Evolutionary conservation across 2,797 vertebrate species (phyloP).

Genomic region (Denticeps clupeoides): DNA sequence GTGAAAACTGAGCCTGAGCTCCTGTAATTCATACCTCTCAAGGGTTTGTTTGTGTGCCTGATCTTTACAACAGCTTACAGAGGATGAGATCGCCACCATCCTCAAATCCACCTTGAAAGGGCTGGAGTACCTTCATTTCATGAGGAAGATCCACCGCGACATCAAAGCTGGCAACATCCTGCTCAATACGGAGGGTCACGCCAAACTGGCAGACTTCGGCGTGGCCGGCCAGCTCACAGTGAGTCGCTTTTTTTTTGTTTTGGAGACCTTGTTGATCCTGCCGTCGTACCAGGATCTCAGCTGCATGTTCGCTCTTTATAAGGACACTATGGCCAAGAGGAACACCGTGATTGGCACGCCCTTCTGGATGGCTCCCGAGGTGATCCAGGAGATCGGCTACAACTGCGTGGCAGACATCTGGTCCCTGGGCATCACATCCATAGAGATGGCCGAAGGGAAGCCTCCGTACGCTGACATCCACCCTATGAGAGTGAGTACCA

Average conservation of each 20-base stretch:
- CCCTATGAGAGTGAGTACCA: slow-evolving; percentile 81
- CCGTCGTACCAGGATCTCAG: background rate
- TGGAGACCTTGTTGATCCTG: background rate
- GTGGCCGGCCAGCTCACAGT: slow-evolving; percentile 95
- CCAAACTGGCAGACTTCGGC: slow-evolving; percentile 94
- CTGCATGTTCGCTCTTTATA: slow-evolving; percentile 1
- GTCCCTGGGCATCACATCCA: slow-evolving; percentile 93
- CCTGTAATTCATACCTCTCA: too few relatives aligned
- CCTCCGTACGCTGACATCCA: slow-evolving; percentile 97
- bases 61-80: slow-evolving; percentile 69
- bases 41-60: background rate
- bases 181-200: slow-evolving; percentile 93
- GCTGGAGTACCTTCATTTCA: slow-evolving; percentile 96
- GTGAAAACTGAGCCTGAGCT: too few relatives aligned
- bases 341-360: slow-evolving; percentile 97
- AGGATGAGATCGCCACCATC: slow-evolving; percentile 96
- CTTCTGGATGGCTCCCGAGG: slow-evolving; percentile 98
- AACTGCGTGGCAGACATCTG: slow-evolving; percentile 99
- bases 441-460: slow-evolving; percentile 98
- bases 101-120: slow-evolving; percentile 95
- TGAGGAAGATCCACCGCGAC: slow-evolving; percentile 98
- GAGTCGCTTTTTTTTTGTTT: slow-evolving; percentile 19
- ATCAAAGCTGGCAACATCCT: slow-evolving; percentile 98
- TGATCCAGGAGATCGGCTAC: slow-evolving; percentile 97
- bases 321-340: slow-evolving; percentile 98